phyloP scores from a whole-genome alignment of 2,113 vertebrate species.

The Rhabdomys dilectus region DNA sequence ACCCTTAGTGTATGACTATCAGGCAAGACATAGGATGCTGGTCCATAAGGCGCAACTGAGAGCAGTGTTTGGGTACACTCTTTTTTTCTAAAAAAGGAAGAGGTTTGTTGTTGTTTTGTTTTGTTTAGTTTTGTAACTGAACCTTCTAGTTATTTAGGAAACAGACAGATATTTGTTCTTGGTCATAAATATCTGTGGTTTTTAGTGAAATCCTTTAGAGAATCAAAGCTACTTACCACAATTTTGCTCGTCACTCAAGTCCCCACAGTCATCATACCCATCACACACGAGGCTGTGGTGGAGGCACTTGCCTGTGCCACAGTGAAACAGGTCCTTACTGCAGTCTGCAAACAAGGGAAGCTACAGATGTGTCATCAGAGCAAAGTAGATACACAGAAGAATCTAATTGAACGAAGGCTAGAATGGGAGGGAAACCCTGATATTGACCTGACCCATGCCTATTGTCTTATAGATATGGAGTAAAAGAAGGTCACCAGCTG shows the following conservation, averaged over 20 bases:
- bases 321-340: slow-evolving; percentile 88
- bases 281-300: slow-evolving; percentile 92
- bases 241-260: slow-evolving; percentile 95
- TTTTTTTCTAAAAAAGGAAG: not conserved
- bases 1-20: not conserved
- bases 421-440: no score
- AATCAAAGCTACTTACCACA: slow-evolving; percentile 90
- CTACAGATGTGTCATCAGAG: not conserved
- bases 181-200: not conserved
- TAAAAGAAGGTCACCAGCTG: not conserved
- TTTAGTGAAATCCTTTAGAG: not conserved
- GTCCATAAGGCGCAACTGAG: not conserved
- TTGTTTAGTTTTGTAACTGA: not conserved
- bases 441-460: not conserved
- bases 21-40: not conserved
- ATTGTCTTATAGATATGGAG: not conserved
- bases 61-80: not conserved
- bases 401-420: not conserved
- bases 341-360: slow-evolving; percentile 89
- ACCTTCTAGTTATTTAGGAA: not conserved
- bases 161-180: not conserved
- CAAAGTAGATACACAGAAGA: no score
- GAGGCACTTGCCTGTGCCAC: slow-evolving; percentile 94
- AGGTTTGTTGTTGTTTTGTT: not conserved
- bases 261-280: slow-evolving; percentile 97